A percentile compares a stretch with the other conserved stretches of the same genome.
These are phyloP conservation scores for Phengaris arion DNA, from an alignment of 2,888 invertebrate genomes.

Conservation along the genomic window DNA sequence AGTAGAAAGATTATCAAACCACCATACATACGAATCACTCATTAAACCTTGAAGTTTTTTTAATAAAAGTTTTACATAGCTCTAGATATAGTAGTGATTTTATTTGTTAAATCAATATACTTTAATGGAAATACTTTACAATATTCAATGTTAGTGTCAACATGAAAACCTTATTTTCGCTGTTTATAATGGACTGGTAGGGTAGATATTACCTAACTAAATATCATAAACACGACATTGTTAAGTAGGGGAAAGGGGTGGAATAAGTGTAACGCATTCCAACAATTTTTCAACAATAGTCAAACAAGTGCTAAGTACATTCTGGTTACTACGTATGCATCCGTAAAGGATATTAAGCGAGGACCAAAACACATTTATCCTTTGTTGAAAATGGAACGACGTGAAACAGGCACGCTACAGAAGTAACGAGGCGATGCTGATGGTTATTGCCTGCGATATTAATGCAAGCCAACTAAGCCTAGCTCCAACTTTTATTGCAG, in stretches of 20 bases:
- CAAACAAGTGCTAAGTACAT: neutral
- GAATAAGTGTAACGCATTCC: neutral
- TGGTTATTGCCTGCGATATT: conserved; percentile 22
- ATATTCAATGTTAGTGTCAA: too few relatives aligned
- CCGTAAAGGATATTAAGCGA: neutral
- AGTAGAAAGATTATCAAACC: too few relatives aligned
- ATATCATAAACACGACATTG: too few relatives aligned
- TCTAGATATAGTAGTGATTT: too few relatives aligned
- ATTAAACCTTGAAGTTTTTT: too few relatives aligned
- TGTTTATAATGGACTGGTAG: too few relatives aligned
- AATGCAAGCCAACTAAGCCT: conserved; percentile 18
- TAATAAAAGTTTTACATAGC: too few relatives aligned
- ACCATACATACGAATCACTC: too few relatives aligned
- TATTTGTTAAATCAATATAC: too few relatives aligned
- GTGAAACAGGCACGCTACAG: neutral
- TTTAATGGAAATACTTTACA: too few relatives aligned
- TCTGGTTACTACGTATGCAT: neutral
- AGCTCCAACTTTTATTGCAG: conserved; percentile 12
- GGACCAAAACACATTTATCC: conserved; percentile 3
- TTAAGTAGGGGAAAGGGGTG: neutral
- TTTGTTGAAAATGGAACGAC: conserved; percentile 9
- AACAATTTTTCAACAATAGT: neutral
- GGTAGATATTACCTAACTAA: too few relatives aligned
- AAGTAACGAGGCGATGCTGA: conserved; percentile 18
- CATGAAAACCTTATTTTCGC: too few relatives aligned